Conservation (phyloP, 2,888 invertebrate genomes). For the Andricus curvator region DNA sequence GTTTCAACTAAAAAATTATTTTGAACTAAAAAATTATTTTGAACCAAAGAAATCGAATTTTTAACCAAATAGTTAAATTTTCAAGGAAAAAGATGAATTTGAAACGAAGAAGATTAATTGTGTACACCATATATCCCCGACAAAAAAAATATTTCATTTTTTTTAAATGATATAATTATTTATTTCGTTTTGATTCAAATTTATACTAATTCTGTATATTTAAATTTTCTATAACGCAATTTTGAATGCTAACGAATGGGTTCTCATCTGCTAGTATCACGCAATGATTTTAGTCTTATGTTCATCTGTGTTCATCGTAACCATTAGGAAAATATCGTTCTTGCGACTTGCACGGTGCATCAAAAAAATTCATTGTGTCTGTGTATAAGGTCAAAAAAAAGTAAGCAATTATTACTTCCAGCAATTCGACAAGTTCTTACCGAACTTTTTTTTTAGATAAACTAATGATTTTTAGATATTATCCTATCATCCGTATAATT, state of each 20-base stretch:
- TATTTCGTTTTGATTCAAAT: background rate
- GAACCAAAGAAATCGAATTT: no score
- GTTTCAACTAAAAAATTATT: no score
- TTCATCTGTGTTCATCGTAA: background rate
- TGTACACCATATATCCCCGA: background rate
- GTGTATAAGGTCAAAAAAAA: background rate
- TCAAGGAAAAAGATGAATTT: no score
- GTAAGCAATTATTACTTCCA: no score
- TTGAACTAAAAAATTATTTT: no score
- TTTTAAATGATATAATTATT: no score
- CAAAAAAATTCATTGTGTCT: background rate
- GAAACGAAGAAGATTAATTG: no score
- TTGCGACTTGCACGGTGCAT: background rate
- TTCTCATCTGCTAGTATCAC: background rate
- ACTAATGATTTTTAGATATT: background rate
- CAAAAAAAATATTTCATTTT: background rate
- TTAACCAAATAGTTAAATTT: no score
- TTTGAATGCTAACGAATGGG: background rate
- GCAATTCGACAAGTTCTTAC: no score
- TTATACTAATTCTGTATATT: background rate
- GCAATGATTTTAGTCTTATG: background rate
- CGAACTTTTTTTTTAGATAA: background rate
- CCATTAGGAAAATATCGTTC: background rate
- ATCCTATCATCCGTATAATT: background rate
- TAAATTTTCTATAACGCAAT: background rate